Evolutionary conservation across 2,113 vertebrate species (phyloP), one percentile per base, ranked within the genome.

Genomic region (Semicossyphus pulcher): DNA sequence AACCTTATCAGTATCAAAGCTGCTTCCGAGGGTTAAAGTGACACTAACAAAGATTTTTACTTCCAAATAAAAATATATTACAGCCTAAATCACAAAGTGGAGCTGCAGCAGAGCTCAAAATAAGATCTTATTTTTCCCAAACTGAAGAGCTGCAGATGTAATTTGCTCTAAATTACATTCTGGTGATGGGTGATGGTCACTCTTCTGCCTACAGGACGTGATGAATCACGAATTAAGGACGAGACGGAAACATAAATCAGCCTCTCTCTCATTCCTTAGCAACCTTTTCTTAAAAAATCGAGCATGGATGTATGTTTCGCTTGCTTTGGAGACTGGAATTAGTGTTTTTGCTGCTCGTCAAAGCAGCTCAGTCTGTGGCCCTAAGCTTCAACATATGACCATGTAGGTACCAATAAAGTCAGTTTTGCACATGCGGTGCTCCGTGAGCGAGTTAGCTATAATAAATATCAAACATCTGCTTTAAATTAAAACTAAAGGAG

Each of bases 31-130:
- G 53, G 64, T 72, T 49, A 54, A 76, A 80, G 36, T 51, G 59
- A 67, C 67, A 73, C 58, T 63, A 80, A 67, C 39, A 34, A 63
- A 66, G 59, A 65, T 65, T 69, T 65, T 73, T 45, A 51, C 34
- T 21, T 29, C 44, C 29, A 72, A 68, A 74, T 71, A 59, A 51
- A 84, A 74, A 64, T 15, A 4, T n/a, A 59, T 67, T 36, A 70
- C 25, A 44, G 34, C 26, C n/a, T 69, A 29, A 74, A 83, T 72
- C 63, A 37, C 29, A 60, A 41, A 65, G 36, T 28, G 12, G 37
- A 64, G 21, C 56, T 21, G 8, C 18, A 15, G 4, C n/a, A 10
- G 62, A 1, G 14, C 25, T 45, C 16, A 21, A 25, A 12, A 42
- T 42, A 42, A 18, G 10, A 5, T 60, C 28, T 23, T 16, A 48